These are phyloP conservation scores for Rugalucina vietnamica DNA, from an alignment of 2,888 invertebrate genomes.

Conservation along the genomic window DNA sequence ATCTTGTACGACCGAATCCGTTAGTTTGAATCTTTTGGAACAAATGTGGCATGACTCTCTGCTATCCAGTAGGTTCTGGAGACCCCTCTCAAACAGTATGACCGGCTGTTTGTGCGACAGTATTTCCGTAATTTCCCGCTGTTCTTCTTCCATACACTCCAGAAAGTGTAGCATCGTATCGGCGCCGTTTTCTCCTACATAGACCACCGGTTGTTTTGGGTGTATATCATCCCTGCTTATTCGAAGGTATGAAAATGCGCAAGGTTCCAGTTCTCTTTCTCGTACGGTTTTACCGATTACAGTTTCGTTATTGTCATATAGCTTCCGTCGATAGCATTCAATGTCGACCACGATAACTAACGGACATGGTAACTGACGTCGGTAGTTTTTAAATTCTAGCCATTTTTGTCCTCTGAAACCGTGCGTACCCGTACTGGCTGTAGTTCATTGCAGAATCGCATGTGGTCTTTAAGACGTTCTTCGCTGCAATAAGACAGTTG, in stretches of 20 bases:
- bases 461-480: neutral
- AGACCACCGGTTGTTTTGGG: neutral
- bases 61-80: neutral
- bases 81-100: neutral
- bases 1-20: no score
- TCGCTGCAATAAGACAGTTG: no score
- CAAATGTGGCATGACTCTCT: neutral
- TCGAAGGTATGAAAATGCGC: slow-evolving; percentile 1
- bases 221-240: slow-evolving; percentile 1
- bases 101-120: neutral
- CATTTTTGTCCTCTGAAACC: neutral
- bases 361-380: neutral
- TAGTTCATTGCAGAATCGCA: neutral
- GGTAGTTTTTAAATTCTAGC: neutral
- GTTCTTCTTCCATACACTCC: neutral
- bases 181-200: neutral
- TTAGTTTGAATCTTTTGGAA: neutral
- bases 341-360: slow-evolving; percentile 1
- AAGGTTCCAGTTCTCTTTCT: neutral
- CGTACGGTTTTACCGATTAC: neutral
- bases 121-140: neutral
- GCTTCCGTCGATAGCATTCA: neutral
- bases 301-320: neutral
- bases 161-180: slow-evolving; percentile 4
- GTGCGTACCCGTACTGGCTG: neutral